Conservation (phyloP, 2,888 invertebrate species). For the Drosophila borborema region DNA sequence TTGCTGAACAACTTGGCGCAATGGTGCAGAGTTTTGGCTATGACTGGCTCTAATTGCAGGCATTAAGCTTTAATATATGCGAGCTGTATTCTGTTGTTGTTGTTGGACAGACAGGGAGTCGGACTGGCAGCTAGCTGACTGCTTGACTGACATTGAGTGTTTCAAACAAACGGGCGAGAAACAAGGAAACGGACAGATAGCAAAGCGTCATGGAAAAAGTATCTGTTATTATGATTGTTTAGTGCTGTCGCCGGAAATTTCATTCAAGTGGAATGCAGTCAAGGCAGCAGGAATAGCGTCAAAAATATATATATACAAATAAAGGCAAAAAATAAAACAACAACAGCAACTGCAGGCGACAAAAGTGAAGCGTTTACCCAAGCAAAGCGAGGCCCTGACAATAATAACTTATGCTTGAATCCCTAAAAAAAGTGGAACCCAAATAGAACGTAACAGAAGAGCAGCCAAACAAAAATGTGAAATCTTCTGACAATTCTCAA, state of each 20-base stretch:
- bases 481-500: constrained; percentile 41
- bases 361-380: constrained; percentile 55
- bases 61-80: constrained; percentile 36
- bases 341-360: constrained; percentile 57
- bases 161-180: constrained; percentile 26
- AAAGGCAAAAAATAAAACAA: background rate
- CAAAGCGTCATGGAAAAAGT: constrained; percentile 58
- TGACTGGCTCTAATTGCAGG: constrained; percentile 33
- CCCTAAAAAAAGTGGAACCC: background rate
- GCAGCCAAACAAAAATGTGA: constrained; percentile 19
- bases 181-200: constrained; percentile 32
- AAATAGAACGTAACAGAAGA: constrained; percentile 5
- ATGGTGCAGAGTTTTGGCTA: constrained; percentile 2
- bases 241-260: constrained; percentile 80
- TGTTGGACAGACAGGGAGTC: constrained; percentile 15
- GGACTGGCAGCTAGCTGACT: constrained; percentile 49
- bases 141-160: constrained; percentile 56
- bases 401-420: constrained; percentile 54
- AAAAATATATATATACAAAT: background rate
- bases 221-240: constrained; percentile 81
- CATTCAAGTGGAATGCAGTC: constrained; percentile 68
- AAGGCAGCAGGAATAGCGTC: constrained; percentile 8
- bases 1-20: constrained; percentile 10
- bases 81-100: constrained; percentile 17
- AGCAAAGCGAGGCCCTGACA: constrained; percentile 32